Evolutionary conservation across 2,797 vertebrate species (phyloP), one percentile per base, ranked within the genome.

Genomic region (Hydrocynus forskahlii): DNA sequence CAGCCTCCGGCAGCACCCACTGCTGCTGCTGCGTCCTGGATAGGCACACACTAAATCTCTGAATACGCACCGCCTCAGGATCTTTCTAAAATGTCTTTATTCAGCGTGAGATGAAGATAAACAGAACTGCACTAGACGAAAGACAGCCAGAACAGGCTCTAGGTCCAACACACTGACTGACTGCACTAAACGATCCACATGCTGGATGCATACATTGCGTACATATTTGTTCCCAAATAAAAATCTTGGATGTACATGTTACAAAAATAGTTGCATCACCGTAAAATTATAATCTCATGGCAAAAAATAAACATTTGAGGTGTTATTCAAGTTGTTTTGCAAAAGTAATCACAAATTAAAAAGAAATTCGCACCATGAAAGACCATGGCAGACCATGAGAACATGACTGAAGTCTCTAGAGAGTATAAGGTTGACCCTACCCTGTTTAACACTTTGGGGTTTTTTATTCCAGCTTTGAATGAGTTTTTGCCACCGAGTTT

Each of bases 251-350:
- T 85, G 72, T 88, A 87, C 82, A 86, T 86, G 82, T 93, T 94
- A 95, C 84, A 94, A 94, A 95, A 94, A 93, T 93, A 94, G 92
- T 88, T 91, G 87, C 91, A 93, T 93, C 89, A 92, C 91, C 91
- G 88, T 89, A 86, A 93, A 94, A 94, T 92, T 79, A 93, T 92
- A 91, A 89, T 89, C 81, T 89, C 70, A 74, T 91, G 91, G 89
- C 86, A 74, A 63, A 80, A 81, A 80, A 89, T 89, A 89, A 85
- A 90, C 82, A 91, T 80, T 83, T 77, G 52, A 83, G 40, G 52
- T 78, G 81, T 81, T 77, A 63, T 86, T 86, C 75, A 76, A 84
- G 79, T 82, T 73, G 66, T 86, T 81, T 80, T 75, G 83, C 83
- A 45, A 79, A 43, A 83, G 68, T 72, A 81, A 83, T 77, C 77